Percentiles rank a stretch among this genome's conserved stretches.
Evolutionary conservation across 2,797 vertebrate species (phyloP).

Genomic region (Sebastes matsubarae): DNA sequence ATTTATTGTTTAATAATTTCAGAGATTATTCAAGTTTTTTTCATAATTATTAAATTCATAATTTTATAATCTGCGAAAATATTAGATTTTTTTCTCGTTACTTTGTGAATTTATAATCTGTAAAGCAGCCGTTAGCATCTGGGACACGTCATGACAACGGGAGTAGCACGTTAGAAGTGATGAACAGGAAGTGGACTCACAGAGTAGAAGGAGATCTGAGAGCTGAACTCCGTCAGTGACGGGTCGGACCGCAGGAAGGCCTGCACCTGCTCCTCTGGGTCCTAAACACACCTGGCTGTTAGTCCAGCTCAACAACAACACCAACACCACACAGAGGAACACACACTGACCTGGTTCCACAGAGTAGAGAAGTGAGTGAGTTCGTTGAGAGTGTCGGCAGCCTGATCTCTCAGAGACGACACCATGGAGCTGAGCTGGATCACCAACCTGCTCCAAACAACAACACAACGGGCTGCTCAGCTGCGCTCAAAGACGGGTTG

Average conservation of each 20-base stretch:
- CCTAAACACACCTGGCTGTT: slow-evolving; percentile 63
- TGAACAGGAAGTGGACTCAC: slow-evolving; percentile 74
- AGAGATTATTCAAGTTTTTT: too few species aligned
- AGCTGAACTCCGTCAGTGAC: slow-evolving; percentile 83
- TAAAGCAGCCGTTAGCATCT: too few species aligned
- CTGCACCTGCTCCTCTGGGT: slow-evolving; percentile 85
- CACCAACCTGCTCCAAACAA: slow-evolving; percentile 53
- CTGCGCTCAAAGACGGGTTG: too few species aligned
- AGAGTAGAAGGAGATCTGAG: slow-evolving; percentile 83
- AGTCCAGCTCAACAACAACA: not conserved
- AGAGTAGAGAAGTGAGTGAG: slow-evolving; percentile 83
- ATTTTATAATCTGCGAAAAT: too few species aligned
- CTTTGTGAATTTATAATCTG: too few species aligned
- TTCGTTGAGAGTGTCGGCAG: slow-evolving; percentile 71
- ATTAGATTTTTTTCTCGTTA: too few species aligned
- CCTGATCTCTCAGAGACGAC: slow-evolving; percentile 77
- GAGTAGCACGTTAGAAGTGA: not conserved
- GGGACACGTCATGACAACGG: too few species aligned
- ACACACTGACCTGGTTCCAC: slow-evolving; percentile 84
- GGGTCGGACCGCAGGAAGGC: slow-evolving; percentile 81
- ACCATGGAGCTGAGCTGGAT: slow-evolving; percentile 81
- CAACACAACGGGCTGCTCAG: too few species aligned
- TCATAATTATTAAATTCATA: too few species aligned
- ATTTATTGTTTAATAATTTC: too few species aligned
- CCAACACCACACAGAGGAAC: slow-evolving; percentile 2